A percentile compares a stretch with the other conserved stretches of the same genome.
These are phyloP conservation scores for Nipponia nippon DNA, from an alignment of 2,113 vertebrate genomes.

Conservation along the genomic window DNA sequence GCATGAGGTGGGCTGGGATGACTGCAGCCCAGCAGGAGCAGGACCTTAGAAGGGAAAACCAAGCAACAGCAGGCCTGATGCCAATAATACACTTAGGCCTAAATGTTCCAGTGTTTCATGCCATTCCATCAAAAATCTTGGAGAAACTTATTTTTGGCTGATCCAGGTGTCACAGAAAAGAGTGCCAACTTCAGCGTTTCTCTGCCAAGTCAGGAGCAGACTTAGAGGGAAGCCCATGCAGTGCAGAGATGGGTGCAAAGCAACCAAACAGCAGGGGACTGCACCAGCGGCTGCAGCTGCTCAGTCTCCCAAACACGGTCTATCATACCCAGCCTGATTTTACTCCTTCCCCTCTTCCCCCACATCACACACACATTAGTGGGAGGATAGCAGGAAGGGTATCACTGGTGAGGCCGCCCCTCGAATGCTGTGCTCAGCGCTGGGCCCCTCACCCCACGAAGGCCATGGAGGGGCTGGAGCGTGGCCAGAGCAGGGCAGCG, in stretches of 20 bases:
- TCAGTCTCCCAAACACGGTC: not conserved
- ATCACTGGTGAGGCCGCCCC: not conserved
- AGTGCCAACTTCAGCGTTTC: not conserved
- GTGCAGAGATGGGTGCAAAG: not conserved
- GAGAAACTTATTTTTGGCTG: not conserved
- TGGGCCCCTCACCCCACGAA: too few relatives aligned
- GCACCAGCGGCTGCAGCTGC: not conserved
- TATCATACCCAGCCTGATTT: not conserved
- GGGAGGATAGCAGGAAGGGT: not conserved
- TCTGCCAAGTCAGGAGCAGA: not conserved
- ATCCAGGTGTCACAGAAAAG: not conserved
- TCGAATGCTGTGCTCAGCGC: too few relatives aligned
- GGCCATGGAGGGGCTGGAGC: too few relatives aligned
- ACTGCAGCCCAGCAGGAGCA: not conserved
- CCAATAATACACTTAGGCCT: not conserved
- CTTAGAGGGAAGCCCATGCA: fast-evolving
- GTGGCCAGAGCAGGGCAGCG: too few relatives aligned
- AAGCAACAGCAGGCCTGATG: not conserved
- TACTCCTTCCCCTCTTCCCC: not conserved
- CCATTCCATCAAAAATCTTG: not conserved
- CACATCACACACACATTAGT: too few relatives aligned
- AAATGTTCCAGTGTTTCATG: not conserved
- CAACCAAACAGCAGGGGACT: not conserved
- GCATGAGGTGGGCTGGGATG: not conserved
- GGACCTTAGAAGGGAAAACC: not conserved